Percentiles rank a stretch among this genome's conserved stretches.
Evolutionary conservation across 2,113 vertebrate species (phyloP).

Genomic region (Spea multiplicata): DNA sequence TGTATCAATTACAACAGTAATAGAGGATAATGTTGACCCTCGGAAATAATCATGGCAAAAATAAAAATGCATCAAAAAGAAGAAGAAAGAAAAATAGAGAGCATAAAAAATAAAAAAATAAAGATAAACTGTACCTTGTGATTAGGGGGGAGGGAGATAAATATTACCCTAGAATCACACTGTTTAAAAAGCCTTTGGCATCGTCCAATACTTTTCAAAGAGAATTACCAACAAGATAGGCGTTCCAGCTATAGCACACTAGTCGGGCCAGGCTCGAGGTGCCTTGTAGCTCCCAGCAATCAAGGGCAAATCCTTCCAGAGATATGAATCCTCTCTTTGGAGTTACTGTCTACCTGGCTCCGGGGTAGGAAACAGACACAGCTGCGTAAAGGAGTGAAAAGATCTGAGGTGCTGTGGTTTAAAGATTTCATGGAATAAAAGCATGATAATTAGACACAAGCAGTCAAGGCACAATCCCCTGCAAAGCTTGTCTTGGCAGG

Average conservation of each 20-base stretch:
- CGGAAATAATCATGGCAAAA: neutral
- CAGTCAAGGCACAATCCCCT: neutral
- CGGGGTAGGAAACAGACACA: constrained; percentile 18
- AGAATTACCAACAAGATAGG: constrained; percentile 30
- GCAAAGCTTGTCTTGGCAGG: neutral
- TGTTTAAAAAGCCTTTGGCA: constrained; percentile 13
- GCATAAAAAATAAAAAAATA: neutral
- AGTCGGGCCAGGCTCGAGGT: neutral
- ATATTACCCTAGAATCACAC: neutral
- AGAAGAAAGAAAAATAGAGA: neutral
- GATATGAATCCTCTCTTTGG: constrained; percentile 18
- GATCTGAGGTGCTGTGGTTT: neutral
- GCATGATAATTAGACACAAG: neutral
- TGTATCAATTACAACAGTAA: too few species aligned
- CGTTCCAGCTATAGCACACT: neutral
- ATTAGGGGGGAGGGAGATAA: neutral
- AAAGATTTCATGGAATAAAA: neutral
- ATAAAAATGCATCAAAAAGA: neutral
- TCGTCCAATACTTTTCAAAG: constrained; percentile 33
- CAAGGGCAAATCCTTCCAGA: constrained; percentile 23
- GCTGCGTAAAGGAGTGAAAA: neutral
- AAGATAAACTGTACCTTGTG: neutral
- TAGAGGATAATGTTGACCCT: neutral
- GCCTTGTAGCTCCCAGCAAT: neutral
- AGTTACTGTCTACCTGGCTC: constrained; percentile 6